A percentile compares a stretch with the other conserved stretches of the same genome.
These are phyloP conservation scores for Rhodophaea formosa DNA, from an alignment of 2,888 invertebrate genomes.

Conservation along the genomic window DNA sequence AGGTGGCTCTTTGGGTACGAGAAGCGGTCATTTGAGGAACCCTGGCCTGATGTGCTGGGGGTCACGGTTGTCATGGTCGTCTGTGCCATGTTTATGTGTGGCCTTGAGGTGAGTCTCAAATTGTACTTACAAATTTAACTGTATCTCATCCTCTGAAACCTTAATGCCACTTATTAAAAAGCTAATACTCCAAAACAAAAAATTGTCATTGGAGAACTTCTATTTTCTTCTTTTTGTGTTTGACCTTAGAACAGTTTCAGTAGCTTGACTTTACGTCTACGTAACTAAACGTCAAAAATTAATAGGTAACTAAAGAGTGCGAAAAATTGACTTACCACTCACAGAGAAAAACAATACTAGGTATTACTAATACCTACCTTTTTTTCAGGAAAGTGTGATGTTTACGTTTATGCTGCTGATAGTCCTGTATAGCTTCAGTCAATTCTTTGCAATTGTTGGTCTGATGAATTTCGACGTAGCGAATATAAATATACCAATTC, in stretches of 20 bases:
- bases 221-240: too few relatives aligned
- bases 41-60: slow-evolving; percentile 84
- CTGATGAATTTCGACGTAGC: slow-evolving; percentile 71
- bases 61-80: slow-evolving; percentile 82
- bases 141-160: too few relatives aligned
- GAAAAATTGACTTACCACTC: too few relatives aligned
- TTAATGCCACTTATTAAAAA: too few relatives aligned
- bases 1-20: slow-evolving; percentile 82
- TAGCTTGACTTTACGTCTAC: too few relatives aligned
- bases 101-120: slow-evolving; percentile 74
- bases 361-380: neutral
- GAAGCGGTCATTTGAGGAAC: slow-evolving; percentile 80
- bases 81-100: slow-evolving; percentile 83
- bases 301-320: too few relatives aligned
- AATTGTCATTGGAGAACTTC: too few relatives aligned
- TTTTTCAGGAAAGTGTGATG: slow-evolving; percentile 73
- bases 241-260: too few relatives aligned
- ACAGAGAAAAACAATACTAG: too few relatives aligned
- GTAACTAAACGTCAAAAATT: too few relatives aligned
- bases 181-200: too few relatives aligned
- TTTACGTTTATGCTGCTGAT: slow-evolving; percentile 69
- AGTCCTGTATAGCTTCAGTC: slow-evolving; percentile 70
- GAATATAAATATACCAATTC: slow-evolving; percentile 69
- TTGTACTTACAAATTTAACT: too few relatives aligned
- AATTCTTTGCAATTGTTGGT: slow-evolving; percentile 73